These are phyloP conservation scores for Microtus oregoni DNA, from an alignment of 2,113 vertebrate species.

Conservation along the genomic window DNA sequence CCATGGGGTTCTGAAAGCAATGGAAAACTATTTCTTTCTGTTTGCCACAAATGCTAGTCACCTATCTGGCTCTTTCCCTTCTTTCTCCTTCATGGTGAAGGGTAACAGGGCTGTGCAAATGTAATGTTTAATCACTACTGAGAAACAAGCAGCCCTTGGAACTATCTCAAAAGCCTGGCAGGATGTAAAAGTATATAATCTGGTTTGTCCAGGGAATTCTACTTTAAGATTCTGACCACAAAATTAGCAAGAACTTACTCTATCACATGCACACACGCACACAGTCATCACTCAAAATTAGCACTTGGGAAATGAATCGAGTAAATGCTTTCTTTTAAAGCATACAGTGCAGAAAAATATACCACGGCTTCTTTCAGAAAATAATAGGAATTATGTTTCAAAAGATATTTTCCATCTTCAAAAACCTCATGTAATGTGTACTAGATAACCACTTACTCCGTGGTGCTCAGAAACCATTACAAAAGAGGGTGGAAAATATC, in stretches of 20 bases:
- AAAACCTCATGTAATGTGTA: slow-evolving; percentile 26
- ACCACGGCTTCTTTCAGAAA: slow-evolving; percentile 45
- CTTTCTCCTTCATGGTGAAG: slow-evolving; percentile 61
- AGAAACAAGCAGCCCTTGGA: not conserved
- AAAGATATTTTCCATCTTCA: slow-evolving; percentile 28
- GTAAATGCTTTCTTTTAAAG: slow-evolving; percentile 29
- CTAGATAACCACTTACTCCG: not conserved
- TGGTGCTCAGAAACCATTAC: slow-evolving; percentile 26
- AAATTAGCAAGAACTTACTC: slow-evolving; percentile 20
- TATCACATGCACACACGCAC: not conserved
- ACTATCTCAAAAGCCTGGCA: not conserved
- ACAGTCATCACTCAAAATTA: slow-evolving; percentile 52
- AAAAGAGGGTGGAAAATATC: slow-evolving; percentile 57
- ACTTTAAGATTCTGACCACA: slow-evolving; percentile 57
- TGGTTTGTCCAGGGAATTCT: slow-evolving; percentile 44
- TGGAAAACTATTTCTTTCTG: not conserved
- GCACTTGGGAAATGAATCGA: slow-evolving; percentile 57
- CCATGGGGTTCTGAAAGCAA: not conserved
- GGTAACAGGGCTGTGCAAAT: not conserved
- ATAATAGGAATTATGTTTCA: slow-evolving; percentile 50
- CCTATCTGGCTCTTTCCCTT: slow-evolving; percentile 46
- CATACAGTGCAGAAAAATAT: slow-evolving; percentile 57
- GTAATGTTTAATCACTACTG: not conserved
- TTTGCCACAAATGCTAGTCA: not conserved
- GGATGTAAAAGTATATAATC: not conserved